phyloP scores from a whole-genome alignment of 2,888 invertebrate genomes.

The Lycocerus yunnanus region DNA sequence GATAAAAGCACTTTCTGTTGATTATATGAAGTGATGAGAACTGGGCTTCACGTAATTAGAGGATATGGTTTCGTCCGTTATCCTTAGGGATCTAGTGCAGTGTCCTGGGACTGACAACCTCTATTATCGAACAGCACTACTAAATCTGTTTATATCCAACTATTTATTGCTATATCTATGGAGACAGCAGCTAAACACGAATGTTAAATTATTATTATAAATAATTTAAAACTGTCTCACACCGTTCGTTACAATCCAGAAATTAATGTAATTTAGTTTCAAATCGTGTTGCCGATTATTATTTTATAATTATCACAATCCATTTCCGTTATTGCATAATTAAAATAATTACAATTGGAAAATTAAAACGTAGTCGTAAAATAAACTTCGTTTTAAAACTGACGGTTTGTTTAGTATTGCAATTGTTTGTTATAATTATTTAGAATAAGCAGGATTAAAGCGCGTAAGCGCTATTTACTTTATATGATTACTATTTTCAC shows the following conservation, averaged over 20 bases:
- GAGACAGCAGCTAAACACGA: not conserved
- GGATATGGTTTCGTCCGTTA: slow-evolving; percentile 24
- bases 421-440: not conserved
- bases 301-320: not conserved
- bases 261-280: not conserved
- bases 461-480: not conserved
- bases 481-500: not conserved
- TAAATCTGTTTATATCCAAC: slow-evolving; percentile 25
- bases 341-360: not conserved
- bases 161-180: slow-evolving; percentile 16
- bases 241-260: not conserved
- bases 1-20: slow-evolving; percentile 12
- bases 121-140: slow-evolving; percentile 24
- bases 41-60: slow-evolving; percentile 26
- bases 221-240: not conserved
- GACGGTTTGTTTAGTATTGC: not conserved
- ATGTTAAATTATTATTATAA: not conserved
- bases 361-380: not conserved
- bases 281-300: not conserved
- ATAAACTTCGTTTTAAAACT: not conserved
- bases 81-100: slow-evolving; percentile 21
- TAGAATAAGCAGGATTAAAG: not conserved
- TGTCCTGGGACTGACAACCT: slow-evolving; percentile 24
- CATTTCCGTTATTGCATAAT: not conserved
- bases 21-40: slow-evolving; percentile 27